phyloP scores from a whole-genome alignment of 2,113 vertebrate species.

The Poecilia latipinna region DNA sequence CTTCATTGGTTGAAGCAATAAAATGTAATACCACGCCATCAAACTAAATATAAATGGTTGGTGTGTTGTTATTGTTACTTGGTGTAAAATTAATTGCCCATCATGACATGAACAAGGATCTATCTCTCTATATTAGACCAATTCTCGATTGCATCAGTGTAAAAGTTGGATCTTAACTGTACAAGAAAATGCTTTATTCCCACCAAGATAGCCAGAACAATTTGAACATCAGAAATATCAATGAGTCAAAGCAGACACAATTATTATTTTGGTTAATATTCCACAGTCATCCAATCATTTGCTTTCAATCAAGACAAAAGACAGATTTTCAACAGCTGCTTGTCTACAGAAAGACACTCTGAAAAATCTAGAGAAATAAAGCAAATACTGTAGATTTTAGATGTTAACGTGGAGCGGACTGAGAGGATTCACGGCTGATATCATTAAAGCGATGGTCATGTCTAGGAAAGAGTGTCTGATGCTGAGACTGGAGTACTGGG shows the following conservation, averaged over 20 bases:
- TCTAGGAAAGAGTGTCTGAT: slow-evolving; percentile 48
- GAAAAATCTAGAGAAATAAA: slow-evolving; percentile 10
- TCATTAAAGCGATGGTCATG: slow-evolving; percentile 67
- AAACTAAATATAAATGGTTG: too few relatives aligned
- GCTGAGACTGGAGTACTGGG: slow-evolving; percentile 28
- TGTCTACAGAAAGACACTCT: background rate
- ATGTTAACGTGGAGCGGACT: background rate
- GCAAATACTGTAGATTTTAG: background rate
- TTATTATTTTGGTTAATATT: background rate
- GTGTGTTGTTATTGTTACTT: too few relatives aligned
- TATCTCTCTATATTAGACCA: too few relatives aligned
- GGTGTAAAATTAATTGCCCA: too few relatives aligned
- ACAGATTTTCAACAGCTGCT: background rate
- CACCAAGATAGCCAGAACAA: background rate
- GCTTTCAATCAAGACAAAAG: background rate
- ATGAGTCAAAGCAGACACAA: background rate
- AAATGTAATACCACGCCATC: too few relatives aligned
- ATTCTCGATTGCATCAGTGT: too few relatives aligned
- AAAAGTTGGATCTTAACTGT: too few relatives aligned
- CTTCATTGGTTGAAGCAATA: too few relatives aligned
- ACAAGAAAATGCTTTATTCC: background rate
- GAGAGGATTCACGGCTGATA: slow-evolving; percentile 49
- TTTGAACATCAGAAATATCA: background rate
- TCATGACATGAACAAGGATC: too few relatives aligned
- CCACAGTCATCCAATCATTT: background rate